Conservation (phyloP, 2,888 invertebrate genomes). For the Dromius quadrimaculatus region DNA sequence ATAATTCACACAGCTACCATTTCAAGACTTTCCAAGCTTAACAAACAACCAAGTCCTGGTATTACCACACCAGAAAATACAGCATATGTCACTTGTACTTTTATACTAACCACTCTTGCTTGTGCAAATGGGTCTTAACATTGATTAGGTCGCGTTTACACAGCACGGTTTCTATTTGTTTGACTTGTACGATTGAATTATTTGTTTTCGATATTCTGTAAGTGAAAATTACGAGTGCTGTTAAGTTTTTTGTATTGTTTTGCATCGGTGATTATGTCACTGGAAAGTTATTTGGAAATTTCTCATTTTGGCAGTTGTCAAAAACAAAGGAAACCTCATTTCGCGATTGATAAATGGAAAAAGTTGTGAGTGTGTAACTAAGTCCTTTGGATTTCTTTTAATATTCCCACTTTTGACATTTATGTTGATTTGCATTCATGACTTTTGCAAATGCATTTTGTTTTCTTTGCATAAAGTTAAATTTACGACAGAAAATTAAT, state of each 20-base stretch:
- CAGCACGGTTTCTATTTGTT: conserved; percentile 40
- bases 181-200: conserved; percentile 11
- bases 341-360: background rate
- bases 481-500: conserved; percentile 23
- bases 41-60: too few relatives aligned
- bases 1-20: conserved; percentile 4
- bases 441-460: conserved; percentile 10
- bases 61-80: too few relatives aligned
- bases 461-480: conserved; percentile 4
- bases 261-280: background rate
- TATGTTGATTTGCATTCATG: conserved; percentile 17
- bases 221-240: conserved; percentile 4
- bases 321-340: too few relatives aligned
- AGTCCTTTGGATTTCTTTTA: too few relatives aligned
- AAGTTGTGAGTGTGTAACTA: too few relatives aligned
- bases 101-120: background rate
- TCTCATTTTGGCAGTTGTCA: too few relatives aligned
- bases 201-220: conserved; percentile 8
- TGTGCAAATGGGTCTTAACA: conserved; percentile 29
- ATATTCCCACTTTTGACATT: too few relatives aligned
- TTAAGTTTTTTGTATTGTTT: background rate
- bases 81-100: too few relatives aligned
- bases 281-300: background rate
- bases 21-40: conserved; percentile 1
- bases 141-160: conserved; percentile 37